Conservation (phyloP, 2,797 vertebrate species). For the Ctenosaura bakeri region DNA sequence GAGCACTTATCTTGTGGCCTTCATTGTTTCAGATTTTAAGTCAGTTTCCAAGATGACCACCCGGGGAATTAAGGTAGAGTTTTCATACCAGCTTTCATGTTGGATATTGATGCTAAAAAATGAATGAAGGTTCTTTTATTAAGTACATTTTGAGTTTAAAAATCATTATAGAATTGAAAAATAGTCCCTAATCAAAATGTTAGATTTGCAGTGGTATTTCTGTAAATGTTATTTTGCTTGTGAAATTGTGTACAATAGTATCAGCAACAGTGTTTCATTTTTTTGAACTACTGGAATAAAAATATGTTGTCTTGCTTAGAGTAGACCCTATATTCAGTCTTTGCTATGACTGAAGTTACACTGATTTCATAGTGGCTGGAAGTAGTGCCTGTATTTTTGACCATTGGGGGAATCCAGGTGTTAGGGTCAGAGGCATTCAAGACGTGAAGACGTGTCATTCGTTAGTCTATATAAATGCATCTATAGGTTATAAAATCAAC, state of each 20-base stretch:
- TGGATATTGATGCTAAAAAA: background rate
- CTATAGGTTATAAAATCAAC: background rate
- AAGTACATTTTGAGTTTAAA: background rate
- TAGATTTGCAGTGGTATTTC: background rate
- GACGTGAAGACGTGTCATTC: too few species aligned
- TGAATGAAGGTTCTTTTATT: background rate
- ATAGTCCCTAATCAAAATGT: background rate
- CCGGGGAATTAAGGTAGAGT: conserved; percentile 88
- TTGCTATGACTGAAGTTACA: background rate
- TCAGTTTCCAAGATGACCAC: conserved; percentile 89
- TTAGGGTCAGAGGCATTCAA: background rate
- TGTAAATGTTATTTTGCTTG: background rate
- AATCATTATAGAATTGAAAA: background rate
- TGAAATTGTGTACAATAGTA: background rate
- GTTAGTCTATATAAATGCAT: background rate
- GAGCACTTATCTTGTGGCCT: conserved; percentile 95
- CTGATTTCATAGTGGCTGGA: too few species aligned
- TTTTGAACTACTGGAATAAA: background rate
- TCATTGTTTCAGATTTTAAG: conserved; percentile 92
- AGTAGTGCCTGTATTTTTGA: too few species aligned
- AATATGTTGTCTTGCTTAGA: background rate
- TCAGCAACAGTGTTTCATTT: background rate
- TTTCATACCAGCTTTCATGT: background rate
- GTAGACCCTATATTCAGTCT: background rate
- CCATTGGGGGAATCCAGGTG: background rate